Evolutionary conservation across 2,797 vertebrate genomes (phyloP).

Genomic region (Aulostomus chinensis): DNA sequence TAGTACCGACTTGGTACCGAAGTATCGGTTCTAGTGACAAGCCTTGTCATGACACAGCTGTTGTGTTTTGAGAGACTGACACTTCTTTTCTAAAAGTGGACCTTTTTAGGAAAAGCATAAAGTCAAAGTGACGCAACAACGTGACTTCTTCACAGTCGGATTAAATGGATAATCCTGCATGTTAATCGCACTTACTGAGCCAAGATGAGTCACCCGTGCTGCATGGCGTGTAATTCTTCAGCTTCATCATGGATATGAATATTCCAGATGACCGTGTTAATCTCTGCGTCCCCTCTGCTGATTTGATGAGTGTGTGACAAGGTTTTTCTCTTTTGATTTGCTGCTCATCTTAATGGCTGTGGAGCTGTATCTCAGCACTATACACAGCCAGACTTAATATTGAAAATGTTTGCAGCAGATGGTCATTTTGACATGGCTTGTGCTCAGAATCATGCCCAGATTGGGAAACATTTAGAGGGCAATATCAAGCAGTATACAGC

Average conservation of each 20-base stretch:
- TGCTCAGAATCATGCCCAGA: conserved; percentile 28
- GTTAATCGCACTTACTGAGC: conserved; percentile 25
- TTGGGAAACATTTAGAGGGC: conserved; percentile 11
- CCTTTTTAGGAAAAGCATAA: too few species aligned
- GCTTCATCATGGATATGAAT: conserved; percentile 28
- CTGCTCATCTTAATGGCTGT: conserved; percentile 24
- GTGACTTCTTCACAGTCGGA: conserved; percentile 13
- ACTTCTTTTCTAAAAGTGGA: too few species aligned
- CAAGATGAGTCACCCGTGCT: conserved; percentile 26
- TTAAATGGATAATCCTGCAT: conserved; percentile 45
- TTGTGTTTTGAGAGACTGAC: too few species aligned
- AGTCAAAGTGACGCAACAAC: conserved; percentile 7
- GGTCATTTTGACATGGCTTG: conserved; percentile 37
- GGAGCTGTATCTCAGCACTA: conserved; percentile 34
- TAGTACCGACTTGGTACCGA: too few species aligned
- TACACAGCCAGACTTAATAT: conserved; percentile 35
- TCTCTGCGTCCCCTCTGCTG: conserved; percentile 32
- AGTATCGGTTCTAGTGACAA: too few species aligned
- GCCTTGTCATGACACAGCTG: too few species aligned
- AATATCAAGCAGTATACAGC: conserved; percentile 15
- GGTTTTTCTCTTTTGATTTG: conserved; percentile 43
- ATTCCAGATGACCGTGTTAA: conserved; percentile 36
- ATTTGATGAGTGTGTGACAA: conserved; percentile 47
- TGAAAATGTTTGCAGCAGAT: conserved; percentile 42
- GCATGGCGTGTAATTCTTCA: conserved; percentile 19